Conservation (phyloP, 2,113 vertebrate species). For the Tupaia tana region DNA sequence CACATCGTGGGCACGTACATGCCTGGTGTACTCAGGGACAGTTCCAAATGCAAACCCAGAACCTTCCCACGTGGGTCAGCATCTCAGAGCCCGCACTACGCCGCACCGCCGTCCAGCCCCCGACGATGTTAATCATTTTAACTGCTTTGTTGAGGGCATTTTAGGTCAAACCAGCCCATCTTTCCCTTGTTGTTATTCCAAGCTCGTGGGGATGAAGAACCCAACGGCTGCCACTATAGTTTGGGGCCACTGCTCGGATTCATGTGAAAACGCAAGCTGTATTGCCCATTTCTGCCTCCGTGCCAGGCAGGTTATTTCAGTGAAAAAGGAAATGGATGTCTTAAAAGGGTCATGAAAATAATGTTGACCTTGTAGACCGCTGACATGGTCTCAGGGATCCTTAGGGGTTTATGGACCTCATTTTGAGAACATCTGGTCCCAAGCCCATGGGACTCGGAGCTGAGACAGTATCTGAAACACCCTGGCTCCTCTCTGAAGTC, state of each 20-base stretch:
- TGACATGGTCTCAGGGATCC: not conserved
- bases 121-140: not conserved
- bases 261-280: not conserved
- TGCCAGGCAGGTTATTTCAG: not conserved
- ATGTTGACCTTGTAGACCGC: not conserved
- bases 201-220: not conserved
- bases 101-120: too few relatives aligned
- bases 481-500: not conserved
- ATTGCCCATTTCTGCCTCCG: not conserved
- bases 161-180: not conserved
- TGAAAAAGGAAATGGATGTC: not conserved
- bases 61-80: too few relatives aligned
- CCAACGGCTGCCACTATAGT: not conserved
- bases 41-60: too few relatives aligned
- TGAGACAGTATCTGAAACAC: not conserved
- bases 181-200: not conserved
- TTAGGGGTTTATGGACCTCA: not conserved
- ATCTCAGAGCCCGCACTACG: too few relatives aligned
- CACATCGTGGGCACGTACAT: too few relatives aligned
- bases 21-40: too few relatives aligned
- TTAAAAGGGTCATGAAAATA: not conserved
- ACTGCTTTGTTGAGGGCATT: not conserved
- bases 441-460: not conserved
- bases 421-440: not conserved
- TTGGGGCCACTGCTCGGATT: not conserved